These are phyloP conservation scores for Trissonchulus latispiculum DNA, from an alignment of 2,888 invertebrate genomes.

Conservation along the genomic window DNA sequence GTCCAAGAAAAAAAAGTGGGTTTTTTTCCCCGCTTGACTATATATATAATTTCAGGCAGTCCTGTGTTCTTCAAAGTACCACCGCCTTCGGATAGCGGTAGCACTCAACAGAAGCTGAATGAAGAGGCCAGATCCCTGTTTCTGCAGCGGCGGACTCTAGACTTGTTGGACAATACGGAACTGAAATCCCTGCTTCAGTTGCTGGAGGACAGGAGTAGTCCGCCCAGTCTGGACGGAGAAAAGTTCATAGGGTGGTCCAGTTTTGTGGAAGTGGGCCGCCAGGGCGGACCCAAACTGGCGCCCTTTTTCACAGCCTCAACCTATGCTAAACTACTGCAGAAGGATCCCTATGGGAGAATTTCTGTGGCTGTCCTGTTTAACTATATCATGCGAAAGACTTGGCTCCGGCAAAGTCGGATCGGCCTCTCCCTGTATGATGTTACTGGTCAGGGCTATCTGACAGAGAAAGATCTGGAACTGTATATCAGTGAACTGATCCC, in stretches of 20 bases:
- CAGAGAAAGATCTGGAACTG: slow-evolving; percentile 81
- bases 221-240: slow-evolving; percentile 62
- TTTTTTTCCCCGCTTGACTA: too few relatives aligned
- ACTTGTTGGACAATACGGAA: slow-evolving; percentile 75
- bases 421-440: slow-evolving; percentile 84
- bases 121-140: slow-evolving; percentile 60
- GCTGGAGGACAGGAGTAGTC: slow-evolving; percentile 68
- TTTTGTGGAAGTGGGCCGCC: not conserved
- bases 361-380: slow-evolving; percentile 82
- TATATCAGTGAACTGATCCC: slow-evolving; percentile 88
- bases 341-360: slow-evolving; percentile 73
- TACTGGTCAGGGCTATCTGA: slow-evolving; percentile 76
- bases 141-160: slow-evolving; percentile 64
- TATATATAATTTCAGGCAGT: too few relatives aligned
- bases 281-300: slow-evolving; percentile 43
- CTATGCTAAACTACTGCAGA: slow-evolving; percentile 74
- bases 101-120: slow-evolving; percentile 65
- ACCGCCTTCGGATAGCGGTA: slow-evolving; percentile 64
- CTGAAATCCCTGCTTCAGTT: slow-evolving; percentile 65
- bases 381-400: slow-evolving; percentile 77
- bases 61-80: too few relatives aligned
- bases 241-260: slow-evolving; percentile 56
- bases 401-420: slow-evolving; percentile 86
- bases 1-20: too few relatives aligned
- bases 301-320: slow-evolving; percentile 73